Conservation (phyloP, 2,888 invertebrate genomes). For the Holacanthella duospinosa region DNA sequence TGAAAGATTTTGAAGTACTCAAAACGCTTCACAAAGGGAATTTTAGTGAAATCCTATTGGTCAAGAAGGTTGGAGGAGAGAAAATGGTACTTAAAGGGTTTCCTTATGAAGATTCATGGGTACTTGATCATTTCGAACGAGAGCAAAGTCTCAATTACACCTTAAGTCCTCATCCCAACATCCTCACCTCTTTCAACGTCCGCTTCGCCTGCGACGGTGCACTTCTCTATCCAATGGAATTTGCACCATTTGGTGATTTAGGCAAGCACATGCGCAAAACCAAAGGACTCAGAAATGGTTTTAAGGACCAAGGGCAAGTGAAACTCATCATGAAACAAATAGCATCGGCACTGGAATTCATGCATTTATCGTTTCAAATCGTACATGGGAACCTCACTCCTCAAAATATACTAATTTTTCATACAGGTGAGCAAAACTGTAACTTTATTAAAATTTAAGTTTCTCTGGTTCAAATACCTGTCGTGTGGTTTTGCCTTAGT, state of each 20-base stretch:
- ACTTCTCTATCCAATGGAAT: conserved; percentile 59
- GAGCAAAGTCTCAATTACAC: conserved; percentile 69
- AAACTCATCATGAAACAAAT: conserved; percentile 80
- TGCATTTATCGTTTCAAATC: conserved; percentile 59
- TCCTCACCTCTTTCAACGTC: conserved; percentile 64
- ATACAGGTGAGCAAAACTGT: too few relatives aligned
- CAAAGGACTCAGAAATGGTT: conserved; percentile 47
- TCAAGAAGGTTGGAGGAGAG: conserved; percentile 47
- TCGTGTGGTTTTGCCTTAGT: too few relatives aligned
- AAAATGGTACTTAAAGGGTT: conserved; percentile 59
- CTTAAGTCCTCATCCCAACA: conserved; percentile 63
- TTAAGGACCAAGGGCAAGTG: conserved; percentile 60
- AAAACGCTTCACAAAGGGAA: conserved; percentile 57
- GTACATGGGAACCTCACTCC: conserved; percentile 65
- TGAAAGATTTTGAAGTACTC: conserved; percentile 54
- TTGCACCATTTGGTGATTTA: conserved; percentile 60
- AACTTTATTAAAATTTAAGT: too few relatives aligned
- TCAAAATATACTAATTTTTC: conserved; percentile 62
- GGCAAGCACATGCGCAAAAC: conserved; percentile 47
- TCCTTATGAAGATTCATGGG: conserved; percentile 50
- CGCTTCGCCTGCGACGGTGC: conserved; percentile 53
- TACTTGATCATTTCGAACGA: conserved; percentile 54
- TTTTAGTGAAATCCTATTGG: conserved; percentile 57
- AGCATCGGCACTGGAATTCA: conserved; percentile 63
- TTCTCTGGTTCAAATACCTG: too few relatives aligned